Base-by-base conservation (phyloP, 2,797 vertebrate genomes). In the Sebastiscus albofasciatus region DNA sequence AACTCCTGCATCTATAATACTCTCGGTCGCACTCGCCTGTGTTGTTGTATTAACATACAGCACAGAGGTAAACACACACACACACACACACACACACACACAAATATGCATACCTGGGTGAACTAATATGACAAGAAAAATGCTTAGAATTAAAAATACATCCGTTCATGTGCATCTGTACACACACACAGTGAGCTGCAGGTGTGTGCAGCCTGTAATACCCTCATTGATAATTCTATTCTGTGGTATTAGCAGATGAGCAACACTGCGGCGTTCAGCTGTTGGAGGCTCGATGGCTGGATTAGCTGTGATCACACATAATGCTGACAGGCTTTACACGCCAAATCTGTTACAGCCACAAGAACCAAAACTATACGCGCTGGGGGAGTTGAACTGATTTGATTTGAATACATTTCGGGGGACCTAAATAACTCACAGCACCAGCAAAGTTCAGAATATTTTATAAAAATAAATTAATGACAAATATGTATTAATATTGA, bases 281-380 rank as follows among this genome's bases (percentile, higher is more conserved):
- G 84, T 83, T 86, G 56, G 76, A 81, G 84, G 83, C 90, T 89
- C 55, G 89, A 93, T 92, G 88, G 84, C 84, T 82, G 86, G 91
- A 92, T 94, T 93, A 92, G 76, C 89, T 84, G 36, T 87, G 90
- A 93, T 94, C 90, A 77, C 87, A 85, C 83, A 82, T 91, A 90
- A 93, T 89, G 84, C 90, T 84, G 87, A 83, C 81, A 81, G 87
- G 89, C 85, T 92, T 93, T 90, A 90, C 79, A 83, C 27, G n/a
- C 79, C 54, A 83, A 90, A 88, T 91, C 90, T 87, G 81, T 84
- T 84, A 68, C 76, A 86, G 77, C 62, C 75, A 72, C 71, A 26
- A 65, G 75, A 83, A 85, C 49, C 67, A 69, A 77, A 82, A 88
- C 67, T 77, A 55, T 72, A 54, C 52, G 55, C 74, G 69, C 70